Percentiles rank a stretch among this genome's conserved stretches.
phyloP scores from a whole-genome alignment of 2,113 vertebrate species.

The Chaetodon auriga region DNA sequence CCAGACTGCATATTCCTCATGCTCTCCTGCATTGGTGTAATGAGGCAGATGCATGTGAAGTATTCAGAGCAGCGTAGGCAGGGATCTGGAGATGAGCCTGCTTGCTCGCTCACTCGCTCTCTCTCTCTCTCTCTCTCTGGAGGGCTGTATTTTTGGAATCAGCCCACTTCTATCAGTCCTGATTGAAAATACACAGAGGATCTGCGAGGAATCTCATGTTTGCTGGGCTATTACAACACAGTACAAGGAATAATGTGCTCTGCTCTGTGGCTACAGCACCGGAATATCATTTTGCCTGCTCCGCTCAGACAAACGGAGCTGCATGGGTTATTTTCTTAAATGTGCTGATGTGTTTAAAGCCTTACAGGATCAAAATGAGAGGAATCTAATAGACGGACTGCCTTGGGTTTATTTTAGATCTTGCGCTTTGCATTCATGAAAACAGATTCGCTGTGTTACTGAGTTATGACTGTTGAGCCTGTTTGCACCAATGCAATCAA shows the following conservation, averaged over 20 bases:
- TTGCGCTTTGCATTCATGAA: background rate
- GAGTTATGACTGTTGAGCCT: background rate
- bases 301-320: constrained; percentile 20
- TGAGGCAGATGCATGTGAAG: constrained; percentile 55
- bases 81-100: constrained; percentile 55
- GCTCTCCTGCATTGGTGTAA: constrained; percentile 31
- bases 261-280: background rate
- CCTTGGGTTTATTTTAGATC: background rate
- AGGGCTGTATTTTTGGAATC: constrained; percentile 78
- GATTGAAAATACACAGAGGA: constrained; percentile 70
- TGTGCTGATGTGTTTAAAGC: background rate
- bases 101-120: constrained; percentile 18
- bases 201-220: constrained; percentile 55
- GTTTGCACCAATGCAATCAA: background rate
- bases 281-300: background rate
- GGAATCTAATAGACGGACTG: no score
- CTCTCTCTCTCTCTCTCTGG: constrained; percentile 53
- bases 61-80: constrained; percentile 59
- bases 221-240: constrained; percentile 49
- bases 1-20: constrained; percentile 17
- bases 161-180: constrained; percentile 71
- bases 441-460: background rate
- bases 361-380: no score
- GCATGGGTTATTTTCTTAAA: background rate
- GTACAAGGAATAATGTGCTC: constrained; percentile 8